Evolutionary conservation across 2,888 invertebrate genomes (phyloP).

Genomic region (Thymelicus sylvestris): DNA sequence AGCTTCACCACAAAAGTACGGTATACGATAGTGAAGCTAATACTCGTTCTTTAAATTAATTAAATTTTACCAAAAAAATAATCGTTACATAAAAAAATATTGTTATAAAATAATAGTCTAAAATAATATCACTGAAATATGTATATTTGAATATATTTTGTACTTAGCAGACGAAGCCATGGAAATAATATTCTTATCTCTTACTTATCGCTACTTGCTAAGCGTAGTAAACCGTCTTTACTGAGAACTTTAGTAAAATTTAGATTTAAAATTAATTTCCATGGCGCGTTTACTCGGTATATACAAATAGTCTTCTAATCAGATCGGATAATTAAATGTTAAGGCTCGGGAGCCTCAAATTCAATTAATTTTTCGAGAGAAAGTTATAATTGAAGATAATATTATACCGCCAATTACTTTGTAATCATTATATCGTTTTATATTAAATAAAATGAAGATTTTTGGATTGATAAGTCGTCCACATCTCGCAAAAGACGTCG

Average conservation of each 20-base stretch:
- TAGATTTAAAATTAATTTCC: slow-evolving; percentile 4
- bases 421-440: background rate
- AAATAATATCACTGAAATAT: too few species aligned
- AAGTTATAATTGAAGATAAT: slow-evolving; percentile 1
- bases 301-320: slow-evolving; percentile 6
- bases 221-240: background rate
- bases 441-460: too few species aligned
- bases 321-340: slow-evolving; percentile 6
- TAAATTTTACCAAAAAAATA: too few species aligned
- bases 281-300: background rate
- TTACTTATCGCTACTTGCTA: background rate
- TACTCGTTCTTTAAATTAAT: background rate
- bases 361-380: slow-evolving; percentile 5
- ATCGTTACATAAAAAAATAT: too few species aligned
- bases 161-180: background rate
- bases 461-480: too few species aligned
- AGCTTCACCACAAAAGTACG: background rate
- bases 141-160: too few species aligned
- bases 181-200: background rate
- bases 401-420: slow-evolving; percentile 2
- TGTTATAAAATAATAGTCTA: too few species aligned
- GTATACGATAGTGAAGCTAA: background rate
- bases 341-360: slow-evolving; percentile 3
- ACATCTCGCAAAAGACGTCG: too few species aligned
- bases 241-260: background rate